Conservation (phyloP, 2,888 invertebrate species). For the Lasioglossum marginatum region DNA sequence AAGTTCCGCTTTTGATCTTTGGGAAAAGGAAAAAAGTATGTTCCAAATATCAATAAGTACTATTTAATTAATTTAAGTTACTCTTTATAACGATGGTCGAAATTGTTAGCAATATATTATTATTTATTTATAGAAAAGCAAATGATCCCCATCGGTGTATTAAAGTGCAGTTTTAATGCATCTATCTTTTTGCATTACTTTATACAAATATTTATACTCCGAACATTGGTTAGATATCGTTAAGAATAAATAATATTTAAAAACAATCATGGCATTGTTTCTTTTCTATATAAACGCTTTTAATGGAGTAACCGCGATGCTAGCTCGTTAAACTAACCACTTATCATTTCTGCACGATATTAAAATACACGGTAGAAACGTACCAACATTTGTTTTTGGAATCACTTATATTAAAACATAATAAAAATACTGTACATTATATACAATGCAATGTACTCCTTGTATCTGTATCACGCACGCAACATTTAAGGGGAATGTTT, state of each 20-base stretch:
- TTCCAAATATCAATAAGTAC: slow-evolving; percentile 3
- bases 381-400: slow-evolving; percentile 2
- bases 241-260: slow-evolving; percentile 16
- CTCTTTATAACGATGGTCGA: background rate
- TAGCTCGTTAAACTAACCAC: background rate
- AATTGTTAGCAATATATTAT: slow-evolving; percentile 16
- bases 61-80: background rate
- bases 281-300: background rate
- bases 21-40: slow-evolving; percentile 63
- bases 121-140: slow-evolving; percentile 9
- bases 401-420: slow-evolving; percentile 17
- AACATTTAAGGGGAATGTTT: slow-evolving; percentile 46
- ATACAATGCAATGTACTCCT: slow-evolving; percentile 17
- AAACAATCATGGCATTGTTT: background rate
- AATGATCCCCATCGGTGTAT: background rate
- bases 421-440: background rate
- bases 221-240: background rate
- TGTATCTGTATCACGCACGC: background rate
- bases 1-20: slow-evolving; percentile 70
- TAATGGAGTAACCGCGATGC: background rate
- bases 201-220: background rate
- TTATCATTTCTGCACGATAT: slow-evolving; percentile 18
- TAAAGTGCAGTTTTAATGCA: background rate
- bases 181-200: slow-evolving; percentile 7
- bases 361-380: slow-evolving; percentile 6